Base-by-base conservation (phyloP, 2,888 invertebrate species). In the Diaperis boleti region DNA sequence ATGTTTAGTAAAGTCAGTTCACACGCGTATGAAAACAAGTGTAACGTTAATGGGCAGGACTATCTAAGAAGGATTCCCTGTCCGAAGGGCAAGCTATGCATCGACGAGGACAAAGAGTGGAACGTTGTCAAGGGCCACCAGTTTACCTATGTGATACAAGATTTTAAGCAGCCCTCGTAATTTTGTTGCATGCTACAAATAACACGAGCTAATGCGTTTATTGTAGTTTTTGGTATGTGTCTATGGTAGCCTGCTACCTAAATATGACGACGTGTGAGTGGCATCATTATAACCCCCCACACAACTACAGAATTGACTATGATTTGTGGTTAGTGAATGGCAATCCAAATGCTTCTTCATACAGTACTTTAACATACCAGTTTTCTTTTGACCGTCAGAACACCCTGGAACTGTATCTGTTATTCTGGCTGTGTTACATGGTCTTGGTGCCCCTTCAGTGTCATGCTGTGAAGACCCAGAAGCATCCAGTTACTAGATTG, bases 301-400 rank as follows among this genome's bases (percentile, higher is more conserved):
- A 47, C 60, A 20, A 69, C 11, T 76, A 75, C 49, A 82, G 86
- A 50, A 82, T 94, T 8, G 83, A 90, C 50, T 98, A 97, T 81
- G 95, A 98, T 80, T 91, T 98, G 70, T 96, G 95, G 92, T 85
- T 98, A 44, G 97, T 98, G 4, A 98, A 98, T 82, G 97, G 98
- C 17, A 94, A 95, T 82, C 98, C 98, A 0, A 94, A 93, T 78
- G 86, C 89, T 72, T 92, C 93, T 62, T 87, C 92, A 64, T 92
- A 92, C 75, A 96, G 95, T 80, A 92, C 93, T 59, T 86, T 98
- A 74, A 89, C 94, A 59, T 96, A 95, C 83, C 96, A 98, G 80
- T 98, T 98, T 81, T 97, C 97, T 0, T 98, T 96, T 83, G 98
- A 98, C 78, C 88, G 92, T 77, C 96, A 96, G 82, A 94, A 96